Percentiles rank a stretch among this genome's conserved stretches.
Evolutionary conservation across 2,113 vertebrate genomes (phyloP).

Genomic region (Brachionichthys hirsutus): DNA sequence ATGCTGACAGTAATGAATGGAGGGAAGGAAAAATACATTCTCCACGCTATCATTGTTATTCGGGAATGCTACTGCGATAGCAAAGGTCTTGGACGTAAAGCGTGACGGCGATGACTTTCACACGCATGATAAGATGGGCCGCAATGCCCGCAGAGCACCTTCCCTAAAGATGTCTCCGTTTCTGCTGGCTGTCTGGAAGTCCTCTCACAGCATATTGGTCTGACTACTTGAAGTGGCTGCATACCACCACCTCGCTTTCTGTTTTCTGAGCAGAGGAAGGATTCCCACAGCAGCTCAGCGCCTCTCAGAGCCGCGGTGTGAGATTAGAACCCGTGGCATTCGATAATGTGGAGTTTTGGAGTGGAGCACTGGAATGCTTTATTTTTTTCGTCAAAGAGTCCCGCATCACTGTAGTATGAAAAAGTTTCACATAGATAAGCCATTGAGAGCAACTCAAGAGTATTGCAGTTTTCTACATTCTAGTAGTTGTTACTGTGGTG

Average conservation of each 20-base stretch:
- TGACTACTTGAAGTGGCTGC: slow-evolving; percentile 71
- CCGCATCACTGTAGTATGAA: too few relatives aligned
- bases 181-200: slow-evolving; percentile 64
- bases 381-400: slow-evolving; percentile 24
- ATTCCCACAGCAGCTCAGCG: slow-evolving; percentile 52
- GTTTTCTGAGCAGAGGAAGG: slow-evolving; percentile 38
- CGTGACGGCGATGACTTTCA: slow-evolving; percentile 37
- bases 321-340: slow-evolving; percentile 49
- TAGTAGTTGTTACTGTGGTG: slow-evolving; percentile 16
- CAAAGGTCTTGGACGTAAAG: slow-evolving; percentile 22
- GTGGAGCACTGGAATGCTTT: not conserved
- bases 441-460: slow-evolving; percentile 44
- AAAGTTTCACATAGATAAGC: slow-evolving; percentile 34
- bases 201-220: slow-evolving; percentile 53
- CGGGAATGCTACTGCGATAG: slow-evolving; percentile 30
- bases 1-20: slow-evolving; percentile 42
- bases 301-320: slow-evolving; percentile 18
- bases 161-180: slow-evolving; percentile 16
- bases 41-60: slow-evolving; percentile 23
- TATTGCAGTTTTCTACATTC: not conserved
- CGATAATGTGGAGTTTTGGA: slow-evolving; percentile 27
- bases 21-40: slow-evolving; percentile 25
- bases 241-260: slow-evolving; percentile 70
- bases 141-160: slow-evolving; percentile 9
- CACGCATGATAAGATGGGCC: slow-evolving; percentile 30